A percentile compares a stretch with the other conserved stretches of the same genome.
Conservation (phyloP, 2,113 vertebrate species). For the Stegostoma tigrinum region DNA sequence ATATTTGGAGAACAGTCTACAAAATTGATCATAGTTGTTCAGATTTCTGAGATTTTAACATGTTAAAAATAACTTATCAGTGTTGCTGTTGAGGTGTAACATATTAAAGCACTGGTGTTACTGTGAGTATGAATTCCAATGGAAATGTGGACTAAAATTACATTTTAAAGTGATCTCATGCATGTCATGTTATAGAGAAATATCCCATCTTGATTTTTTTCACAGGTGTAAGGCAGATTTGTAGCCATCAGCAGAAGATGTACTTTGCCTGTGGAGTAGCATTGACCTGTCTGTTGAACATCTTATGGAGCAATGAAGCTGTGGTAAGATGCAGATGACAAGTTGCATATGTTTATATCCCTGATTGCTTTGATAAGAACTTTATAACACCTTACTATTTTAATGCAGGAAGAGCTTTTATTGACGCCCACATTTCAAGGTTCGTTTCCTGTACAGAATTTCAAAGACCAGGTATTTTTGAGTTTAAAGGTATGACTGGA, state of each 20-base stretch:
- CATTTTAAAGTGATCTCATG: neutral
- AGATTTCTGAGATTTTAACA: too few relatives aligned
- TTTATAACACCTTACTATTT: conserved; percentile 2
- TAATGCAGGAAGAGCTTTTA: conserved; percentile 4
- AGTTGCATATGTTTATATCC: neutral
- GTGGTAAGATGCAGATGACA: neutral
- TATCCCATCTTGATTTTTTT: neutral
- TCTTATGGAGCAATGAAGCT: neutral
- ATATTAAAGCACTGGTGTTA: neutral
- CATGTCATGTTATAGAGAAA: neutral
- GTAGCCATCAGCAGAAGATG: conserved; percentile 2
- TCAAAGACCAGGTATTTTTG: neutral
- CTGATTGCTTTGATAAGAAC: neutral
- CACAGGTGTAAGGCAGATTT: neutral
- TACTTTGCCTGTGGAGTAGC: neutral
- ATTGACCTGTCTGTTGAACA: neutral
- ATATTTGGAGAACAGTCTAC: neutral
- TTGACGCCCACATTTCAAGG: neutral
- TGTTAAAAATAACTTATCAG: too few relatives aligned
- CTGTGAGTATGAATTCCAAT: neutral
- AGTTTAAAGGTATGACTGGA: neutral
- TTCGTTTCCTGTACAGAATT: conserved; percentile 1
- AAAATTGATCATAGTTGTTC: neutral
- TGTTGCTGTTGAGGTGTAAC: neutral
- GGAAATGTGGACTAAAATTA: neutral